These are phyloP conservation scores for Drosophila lowei DNA, from an alignment of 1,140 invertebrate genomes.

Conservation along the genomic window DNA sequence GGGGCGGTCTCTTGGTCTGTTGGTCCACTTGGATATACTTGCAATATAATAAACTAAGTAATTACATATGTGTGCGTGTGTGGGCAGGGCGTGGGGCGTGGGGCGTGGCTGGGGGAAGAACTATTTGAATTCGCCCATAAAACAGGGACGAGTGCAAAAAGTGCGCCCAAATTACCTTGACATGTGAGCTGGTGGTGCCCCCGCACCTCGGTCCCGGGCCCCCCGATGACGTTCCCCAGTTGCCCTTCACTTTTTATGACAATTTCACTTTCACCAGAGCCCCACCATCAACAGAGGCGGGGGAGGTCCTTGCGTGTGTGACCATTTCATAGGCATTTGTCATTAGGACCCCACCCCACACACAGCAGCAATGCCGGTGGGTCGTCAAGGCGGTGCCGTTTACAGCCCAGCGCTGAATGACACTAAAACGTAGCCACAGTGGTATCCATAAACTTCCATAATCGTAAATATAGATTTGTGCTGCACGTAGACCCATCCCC, in stretches of 20 bases:
- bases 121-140: slow-evolving; percentile 78
- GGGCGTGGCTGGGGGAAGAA: slow-evolving; percentile 30
- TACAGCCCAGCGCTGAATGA: slow-evolving; percentile 67
- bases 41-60: slow-evolving; percentile 81
- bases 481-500: slow-evolving; percentile 36
- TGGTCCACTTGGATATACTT: slow-evolving; percentile 50
- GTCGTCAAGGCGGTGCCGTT: slow-evolving; percentile 32
- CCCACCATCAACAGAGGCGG: background rate
- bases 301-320: slow-evolving; percentile 58
- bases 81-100: slow-evolving; percentile 31
- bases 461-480: slow-evolving; percentile 79
- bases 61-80: slow-evolving; percentile 59
- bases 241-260: slow-evolving; percentile 79
- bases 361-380: background rate
- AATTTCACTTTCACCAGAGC: slow-evolving; percentile 69
- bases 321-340: slow-evolving; percentile 73
- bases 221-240: slow-evolving; percentile 45
- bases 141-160: slow-evolving; percentile 68
- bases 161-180: slow-evolving; percentile 78
- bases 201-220: too few species aligned
- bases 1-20: background rate
- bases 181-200: slow-evolving; percentile 47
- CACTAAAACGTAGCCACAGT: slow-evolving; percentile 66
- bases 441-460: slow-evolving; percentile 61
- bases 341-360: slow-evolving; percentile 39